Base-by-base conservation (phyloP, 1,140 invertebrate genomes). In the Formica selysi region DNA sequence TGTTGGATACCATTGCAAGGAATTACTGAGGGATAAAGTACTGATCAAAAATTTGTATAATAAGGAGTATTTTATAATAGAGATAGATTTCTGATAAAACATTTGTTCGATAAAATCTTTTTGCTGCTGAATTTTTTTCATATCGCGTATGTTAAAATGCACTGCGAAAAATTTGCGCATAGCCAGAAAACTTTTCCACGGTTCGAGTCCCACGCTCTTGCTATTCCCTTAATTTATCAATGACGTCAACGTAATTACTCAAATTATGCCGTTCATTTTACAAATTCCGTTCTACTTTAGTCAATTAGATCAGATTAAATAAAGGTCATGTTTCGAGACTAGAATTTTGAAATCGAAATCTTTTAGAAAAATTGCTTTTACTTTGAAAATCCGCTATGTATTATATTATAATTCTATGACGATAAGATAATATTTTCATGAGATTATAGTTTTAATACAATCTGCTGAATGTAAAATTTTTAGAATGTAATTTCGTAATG, bases 211-310 rank as follows among this genome's bases (percentile, higher is more conserved):
- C 59, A 64, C 67, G 76, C 54, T 68, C 65, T 81, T 51, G 78
- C 51, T 61, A 71, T 59, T 73, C 83, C n/a, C 74, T 59, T 44
- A 78, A 86, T 78, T 67, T 64, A 78, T 48, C 74, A 73, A 54
- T 73, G 87, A 89, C 86, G 87, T 88, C 86, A 78, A 71, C 59
- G 74, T 84, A 88, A 88, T 89, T 89, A 89, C 80, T 78, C 29
- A 89, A 89, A 87, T 89, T 85, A 85, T 83, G 71, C 29, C 51
- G 73, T 51, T 32, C 26, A 6, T 32, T 67, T 54, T 61, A 73
- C 19, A 38, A 83, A 83, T 86, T 64, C 78, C 85, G 48, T 83
- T 10, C 64, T 68, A 70, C 44, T 80, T 68, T 13, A 38, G 64
- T 70, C 76, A 80, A 54, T 70, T 80, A 26, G 32, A 16, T 65